Percentiles rank a stretch among this genome's conserved stretches.
Evolutionary conservation across 2,797 vertebrate genomes (phyloP).

Genomic region (Salmo trutta): DNA sequence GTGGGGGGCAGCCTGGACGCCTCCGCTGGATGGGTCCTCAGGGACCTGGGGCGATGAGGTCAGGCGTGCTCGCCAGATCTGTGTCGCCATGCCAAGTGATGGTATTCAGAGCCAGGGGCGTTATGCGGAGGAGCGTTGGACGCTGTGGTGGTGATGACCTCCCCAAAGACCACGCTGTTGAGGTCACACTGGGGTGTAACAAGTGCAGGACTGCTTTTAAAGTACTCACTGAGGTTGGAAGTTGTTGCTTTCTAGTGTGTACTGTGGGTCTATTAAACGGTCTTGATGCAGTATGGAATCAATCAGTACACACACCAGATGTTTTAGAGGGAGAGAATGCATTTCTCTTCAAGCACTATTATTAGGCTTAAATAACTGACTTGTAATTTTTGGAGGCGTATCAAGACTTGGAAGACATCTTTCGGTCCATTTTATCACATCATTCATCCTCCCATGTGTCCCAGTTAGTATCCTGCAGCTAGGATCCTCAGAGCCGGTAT

Average conservation of each 20-base stretch:
- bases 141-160: background rate
- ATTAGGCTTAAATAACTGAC: background rate
- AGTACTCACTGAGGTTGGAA: background rate
- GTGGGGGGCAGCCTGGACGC: background rate
- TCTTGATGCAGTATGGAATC: background rate
- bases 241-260: background rate
- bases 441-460: background rate
- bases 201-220: too few species aligned
- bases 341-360: background rate
- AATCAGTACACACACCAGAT: background rate
- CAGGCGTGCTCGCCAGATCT: conserved; percentile 28
- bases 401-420: background rate
- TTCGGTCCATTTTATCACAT: background rate
- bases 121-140: conserved; percentile 35
- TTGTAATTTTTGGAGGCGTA: background rate
- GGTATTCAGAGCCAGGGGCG: conserved; percentile 33
- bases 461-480: background rate
- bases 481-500: background rate
- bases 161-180: background rate
- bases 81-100: conserved; percentile 53
- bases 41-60: conserved; percentile 43
- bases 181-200: background rate
- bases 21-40: conserved; percentile 35
- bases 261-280: background rate
- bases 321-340: background rate